A percentile compares a stretch with the other conserved stretches of the same genome.
Conservation (phyloP, 2,888 invertebrate species). For the Clunio marinus region DNA sequence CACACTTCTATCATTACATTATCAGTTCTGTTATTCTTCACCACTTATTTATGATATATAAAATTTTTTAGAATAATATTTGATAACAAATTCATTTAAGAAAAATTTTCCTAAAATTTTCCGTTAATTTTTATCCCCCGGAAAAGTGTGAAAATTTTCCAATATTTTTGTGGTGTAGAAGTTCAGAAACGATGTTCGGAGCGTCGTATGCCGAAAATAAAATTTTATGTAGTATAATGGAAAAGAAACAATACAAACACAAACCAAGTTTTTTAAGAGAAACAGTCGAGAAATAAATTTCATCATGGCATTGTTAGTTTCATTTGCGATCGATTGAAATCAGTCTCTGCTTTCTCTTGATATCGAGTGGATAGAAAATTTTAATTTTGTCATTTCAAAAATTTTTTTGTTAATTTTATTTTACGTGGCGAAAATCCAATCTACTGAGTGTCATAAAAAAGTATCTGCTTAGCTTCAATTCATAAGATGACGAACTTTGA, state of each 20-base stretch:
- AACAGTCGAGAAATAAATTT: not conserved
- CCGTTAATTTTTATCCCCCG: too few relatives aligned
- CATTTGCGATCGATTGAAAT: not conserved
- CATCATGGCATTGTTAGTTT: constrained; percentile 13
- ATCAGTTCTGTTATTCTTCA: not conserved
- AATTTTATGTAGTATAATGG: not conserved
- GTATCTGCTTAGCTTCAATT: too few relatives aligned
- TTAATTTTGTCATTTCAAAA: constrained; percentile 6
- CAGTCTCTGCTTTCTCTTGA: constrained; percentile 35
- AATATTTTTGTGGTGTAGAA: constrained; percentile 7
- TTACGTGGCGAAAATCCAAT: not conserved
- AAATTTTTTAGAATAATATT: too few relatives aligned
- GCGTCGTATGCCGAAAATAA: constrained; percentile 12
- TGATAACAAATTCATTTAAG: too few relatives aligned
- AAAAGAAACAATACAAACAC: constrained; percentile 10
- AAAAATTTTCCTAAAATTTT: too few relatives aligned
- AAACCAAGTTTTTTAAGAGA: constrained; percentile 12
- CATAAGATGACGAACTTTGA: constrained; percentile 58
- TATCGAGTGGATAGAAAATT: not conserved
- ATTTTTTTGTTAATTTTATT: not conserved
- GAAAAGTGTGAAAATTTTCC: not conserved
- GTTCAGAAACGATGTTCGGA: not conserved
- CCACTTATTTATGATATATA: too few relatives aligned
- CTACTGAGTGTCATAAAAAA: not conserved
- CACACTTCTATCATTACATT: not conserved